Conservation (phyloP, 2,797 vertebrate genomes). For the Sebastes itinus region DNA sequence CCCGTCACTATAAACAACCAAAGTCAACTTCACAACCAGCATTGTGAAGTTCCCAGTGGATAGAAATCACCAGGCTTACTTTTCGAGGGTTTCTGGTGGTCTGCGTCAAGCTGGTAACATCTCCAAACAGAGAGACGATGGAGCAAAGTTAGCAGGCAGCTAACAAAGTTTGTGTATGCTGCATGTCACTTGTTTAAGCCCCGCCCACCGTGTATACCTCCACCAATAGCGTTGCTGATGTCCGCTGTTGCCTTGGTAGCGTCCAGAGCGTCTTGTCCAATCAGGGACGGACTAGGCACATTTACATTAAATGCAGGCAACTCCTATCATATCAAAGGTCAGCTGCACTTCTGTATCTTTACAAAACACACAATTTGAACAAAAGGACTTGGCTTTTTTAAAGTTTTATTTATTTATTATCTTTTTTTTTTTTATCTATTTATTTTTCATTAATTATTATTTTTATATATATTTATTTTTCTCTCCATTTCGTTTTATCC, state of each 20-base stretch:
- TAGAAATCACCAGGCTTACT: slow-evolving; percentile 47
- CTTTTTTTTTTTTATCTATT: too few species aligned
- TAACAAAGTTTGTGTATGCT: slow-evolving; percentile 70
- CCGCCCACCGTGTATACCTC: slow-evolving; percentile 34
- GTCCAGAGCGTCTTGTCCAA: slow-evolving; percentile 39
- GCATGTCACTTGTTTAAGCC: slow-evolving; percentile 27
- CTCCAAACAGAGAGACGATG: not conserved
- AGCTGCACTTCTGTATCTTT: not conserved
- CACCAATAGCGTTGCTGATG: slow-evolving; percentile 42
- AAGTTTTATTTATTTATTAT: too few species aligned
- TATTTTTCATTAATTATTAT: too few species aligned
- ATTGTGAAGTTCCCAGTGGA: rapidly evolving
- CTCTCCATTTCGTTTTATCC: too few species aligned
- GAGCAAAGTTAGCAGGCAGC: slow-evolving; percentile 58
- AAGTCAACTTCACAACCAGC: not conserved
- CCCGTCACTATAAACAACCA: not conserved
- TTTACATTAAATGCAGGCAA: not conserved
- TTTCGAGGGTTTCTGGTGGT: not conserved
- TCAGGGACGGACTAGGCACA: slow-evolving; percentile 18
- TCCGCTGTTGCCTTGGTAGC: slow-evolving; percentile 47
- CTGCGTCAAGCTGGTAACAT: slow-evolving; percentile 17
- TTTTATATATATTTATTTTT: too few species aligned
- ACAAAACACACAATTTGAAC: not conserved
- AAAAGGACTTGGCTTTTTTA: not conserved
- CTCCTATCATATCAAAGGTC: too few species aligned